Base-by-base conservation (phyloP, 2,113 vertebrate genomes). In the Triplophysa siluroides region DNA sequence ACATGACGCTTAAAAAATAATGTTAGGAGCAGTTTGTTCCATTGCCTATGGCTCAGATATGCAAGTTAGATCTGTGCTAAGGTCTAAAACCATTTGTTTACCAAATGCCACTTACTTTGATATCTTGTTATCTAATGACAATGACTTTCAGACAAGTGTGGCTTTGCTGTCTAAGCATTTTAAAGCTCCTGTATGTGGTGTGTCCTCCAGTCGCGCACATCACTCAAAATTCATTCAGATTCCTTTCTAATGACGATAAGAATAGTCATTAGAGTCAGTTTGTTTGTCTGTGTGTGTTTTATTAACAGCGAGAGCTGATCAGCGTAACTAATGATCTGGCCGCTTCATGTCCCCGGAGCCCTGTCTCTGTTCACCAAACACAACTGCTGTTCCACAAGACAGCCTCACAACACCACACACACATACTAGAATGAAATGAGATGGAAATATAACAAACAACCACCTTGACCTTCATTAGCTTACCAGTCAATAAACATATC, bases 291-390 rank as follows among this genome's bases (percentile, higher is more conserved):
- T 45, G 43, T 70, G 75, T 56, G 14, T 81, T 26, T 65, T 63
- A 66, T 18, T 79, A 60, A 56, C 65, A 68, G 60, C 19, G 14
- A 60, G 43, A 52, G 56, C 69, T 70, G 77, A 73, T 83, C 76
- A 72, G 76, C 65, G 60, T 79, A 50, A 68, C 78, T 84, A 87
- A 85, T 77, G 80, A 83, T 79, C 70, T 64, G 73, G 78, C 66
- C 63, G 33, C 62, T 60, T 54, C 77, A 72, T 33, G 21, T 75
- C 76, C 72, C 50, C 68, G 68, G 73, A 23, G 62, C n/a, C 18
- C 41, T 58, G 50, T 10, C 26, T 71, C 24, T 29, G 63, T 67
- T 83, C 78, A 63, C 78, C 54, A 69, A 83, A 66, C 56, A 63
- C 78, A 26, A 52, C 50, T 54, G 60, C 71, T 47, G 78, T 83